Percentiles rank a stretch among this genome's conserved stretches.
Evolutionary conservation across 2,113 vertebrate species (phyloP).

Genomic region (Natator depressus): DNA sequence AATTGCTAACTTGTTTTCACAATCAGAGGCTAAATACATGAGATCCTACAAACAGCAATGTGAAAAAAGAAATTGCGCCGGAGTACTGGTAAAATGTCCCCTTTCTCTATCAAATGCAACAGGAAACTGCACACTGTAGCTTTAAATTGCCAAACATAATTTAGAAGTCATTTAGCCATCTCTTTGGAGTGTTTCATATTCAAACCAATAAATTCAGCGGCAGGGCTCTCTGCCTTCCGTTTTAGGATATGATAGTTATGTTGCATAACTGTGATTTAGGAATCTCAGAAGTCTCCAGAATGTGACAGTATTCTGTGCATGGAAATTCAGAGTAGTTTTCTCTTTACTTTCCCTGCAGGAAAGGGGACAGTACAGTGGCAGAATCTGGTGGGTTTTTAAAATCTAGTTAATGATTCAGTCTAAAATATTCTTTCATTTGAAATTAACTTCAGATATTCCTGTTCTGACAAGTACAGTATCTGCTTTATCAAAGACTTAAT

Average conservation of each 20-base stretch:
- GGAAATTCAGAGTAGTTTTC: background rate
- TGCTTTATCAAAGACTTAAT: conserved; percentile 58
- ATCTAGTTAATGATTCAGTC: conserved; percentile 48
- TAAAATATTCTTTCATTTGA: conserved; percentile 61
- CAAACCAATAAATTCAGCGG: conserved; percentile 26
- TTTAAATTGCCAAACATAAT: conserved; percentile 42
- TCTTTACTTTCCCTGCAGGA: background rate
- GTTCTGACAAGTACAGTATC: conserved; percentile 61
- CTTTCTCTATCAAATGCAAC: background rate
- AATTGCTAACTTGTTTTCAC: conserved; percentile 1
- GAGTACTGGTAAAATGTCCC: background rate
- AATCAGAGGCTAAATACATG: background rate
- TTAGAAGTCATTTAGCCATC: conserved; percentile 26
- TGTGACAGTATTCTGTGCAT: conserved; percentile 6
- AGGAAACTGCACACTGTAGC: background rate
- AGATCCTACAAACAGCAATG: background rate
- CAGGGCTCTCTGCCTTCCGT: conserved; percentile 41
- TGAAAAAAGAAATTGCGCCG: background rate
- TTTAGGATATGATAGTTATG: conserved; percentile 39
- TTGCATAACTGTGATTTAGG: conserved; percentile 53
- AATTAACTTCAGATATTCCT: conserved; percentile 62
- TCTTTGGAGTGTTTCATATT: conserved; percentile 8
- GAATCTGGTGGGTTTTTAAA: conserved; percentile 8
- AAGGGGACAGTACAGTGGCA: background rate
- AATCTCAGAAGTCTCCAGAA: conserved; percentile 40